Evolutionary conservation across 2,797 vertebrate species (phyloP).

Genomic region (Bradypus variegatus): DNA sequence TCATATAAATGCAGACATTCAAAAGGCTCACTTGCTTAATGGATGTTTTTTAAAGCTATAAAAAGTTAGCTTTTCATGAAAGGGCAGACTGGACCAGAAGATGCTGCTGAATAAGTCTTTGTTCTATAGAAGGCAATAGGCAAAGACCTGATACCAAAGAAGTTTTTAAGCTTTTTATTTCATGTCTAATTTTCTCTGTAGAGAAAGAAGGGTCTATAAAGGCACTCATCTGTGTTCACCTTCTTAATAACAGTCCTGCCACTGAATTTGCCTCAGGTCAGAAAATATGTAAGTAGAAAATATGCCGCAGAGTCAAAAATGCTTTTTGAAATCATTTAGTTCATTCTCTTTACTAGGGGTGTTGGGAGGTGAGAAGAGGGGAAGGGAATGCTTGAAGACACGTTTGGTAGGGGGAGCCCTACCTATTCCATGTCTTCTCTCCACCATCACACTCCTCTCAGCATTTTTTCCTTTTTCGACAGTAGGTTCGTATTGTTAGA

Average conservation of each 20-base stretch:
- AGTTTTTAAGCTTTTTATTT: constrained; percentile 54
- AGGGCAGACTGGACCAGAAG: constrained; percentile 43
- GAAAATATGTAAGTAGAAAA: constrained; percentile 5
- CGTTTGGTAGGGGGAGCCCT: neutral
- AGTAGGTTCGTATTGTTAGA: neutral
- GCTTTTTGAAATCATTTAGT: neutral
- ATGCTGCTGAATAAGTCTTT: constrained; percentile 32
- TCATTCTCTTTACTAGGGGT: neutral
- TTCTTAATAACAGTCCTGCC: constrained; percentile 45
- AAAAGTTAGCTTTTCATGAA: constrained; percentile 23
- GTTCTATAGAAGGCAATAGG: constrained; percentile 32
- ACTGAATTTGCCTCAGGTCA: constrained; percentile 28
- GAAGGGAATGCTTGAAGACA: neutral
- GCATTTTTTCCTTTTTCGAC: neutral
- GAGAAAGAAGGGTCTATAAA: constrained; percentile 43
- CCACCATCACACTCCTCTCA: neutral
- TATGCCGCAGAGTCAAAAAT: constrained; percentile 3
- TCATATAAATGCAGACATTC: neutral
- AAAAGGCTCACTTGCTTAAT: constrained; percentile 33
- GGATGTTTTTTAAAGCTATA: constrained; percentile 39
- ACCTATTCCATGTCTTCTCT: neutral
- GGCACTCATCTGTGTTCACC: constrained; percentile 45
- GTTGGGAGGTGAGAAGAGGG: neutral
- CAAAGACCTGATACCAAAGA: constrained; percentile 30
- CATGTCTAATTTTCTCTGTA: constrained; percentile 50